Evolutionary conservation across 2,113 vertebrate genomes (phyloP), one percentile per base, ranked within the genome.

Genomic region (Oxygymnocypris stewartii): DNA sequence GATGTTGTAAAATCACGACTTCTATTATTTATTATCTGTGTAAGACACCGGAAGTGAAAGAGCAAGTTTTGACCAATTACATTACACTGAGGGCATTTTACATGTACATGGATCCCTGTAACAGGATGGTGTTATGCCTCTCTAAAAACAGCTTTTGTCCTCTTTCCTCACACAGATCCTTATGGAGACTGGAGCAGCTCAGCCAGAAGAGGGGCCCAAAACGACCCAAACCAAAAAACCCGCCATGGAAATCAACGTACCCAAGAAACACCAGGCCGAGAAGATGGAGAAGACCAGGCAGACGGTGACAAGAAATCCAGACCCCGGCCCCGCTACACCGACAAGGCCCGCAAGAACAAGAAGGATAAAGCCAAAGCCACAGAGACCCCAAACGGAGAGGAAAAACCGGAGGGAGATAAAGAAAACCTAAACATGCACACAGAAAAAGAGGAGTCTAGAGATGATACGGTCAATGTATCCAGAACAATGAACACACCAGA

Each of bases 201-300:
- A 90, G 8, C 65, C 86, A 57, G 89, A 91, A 44, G 87, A 89
- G 44, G 89, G 92, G 23, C 49, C 81, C 59, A 89, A 92, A 85
- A 40, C 87, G 76, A 67, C 74, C 5, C 93, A 95, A 87, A 90
- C 91, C 76, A 96, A 95, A 92, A 97, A 93, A 87, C 96, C 96
- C 0, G 95, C 95, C 89, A 96, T 95, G 93, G 93, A 95, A 8
- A 93, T 96, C 67, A 96, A 97, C 3, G 92, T 95, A 51, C 96
- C 97, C 86, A 98, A 96, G 91, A 95, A 94, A 0, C 93, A 92
- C 0, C 93, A 94, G 31, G 90, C 87, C 0, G 86, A 6, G 69
- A 90, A 88, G 2, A 12, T 69, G 12, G 81, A 89, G 88, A 92
- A 86, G 87, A 54, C 23, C 85, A 88, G n/a, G 5, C 75, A 1